phyloP scores from a whole-genome alignment of 2,888 invertebrate species.

The Gnatocerus cornutus region DNA sequence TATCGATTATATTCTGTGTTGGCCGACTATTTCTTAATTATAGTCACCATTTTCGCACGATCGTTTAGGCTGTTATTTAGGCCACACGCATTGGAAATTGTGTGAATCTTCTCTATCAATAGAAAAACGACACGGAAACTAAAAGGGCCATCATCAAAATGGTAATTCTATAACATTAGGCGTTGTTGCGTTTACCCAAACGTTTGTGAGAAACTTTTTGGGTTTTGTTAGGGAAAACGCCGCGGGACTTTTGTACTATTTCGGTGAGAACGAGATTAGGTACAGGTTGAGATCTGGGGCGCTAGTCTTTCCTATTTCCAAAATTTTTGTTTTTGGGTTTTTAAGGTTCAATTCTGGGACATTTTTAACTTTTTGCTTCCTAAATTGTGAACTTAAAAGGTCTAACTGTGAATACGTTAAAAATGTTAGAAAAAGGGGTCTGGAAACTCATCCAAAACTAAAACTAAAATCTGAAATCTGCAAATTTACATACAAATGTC shows the following conservation, averaged over 20 bases:
- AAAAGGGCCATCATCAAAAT: slow-evolving; percentile 37
- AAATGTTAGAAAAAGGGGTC: too few species aligned
- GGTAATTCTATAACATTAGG: slow-evolving; percentile 31
- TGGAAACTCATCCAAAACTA: too few species aligned
- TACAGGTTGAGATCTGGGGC: too few species aligned
- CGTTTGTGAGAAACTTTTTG: slow-evolving; percentile 3
- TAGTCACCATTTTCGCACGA: slow-evolving; percentile 49
- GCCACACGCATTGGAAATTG: slow-evolving; percentile 45
- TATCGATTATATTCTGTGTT: slow-evolving; percentile 8
- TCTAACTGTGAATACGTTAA: too few species aligned
- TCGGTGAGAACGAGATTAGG: slow-evolving; percentile 31
- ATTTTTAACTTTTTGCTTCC: too few species aligned
- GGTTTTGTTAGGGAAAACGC: background rate
- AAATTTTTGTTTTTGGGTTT: too few species aligned
- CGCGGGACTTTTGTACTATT: background rate
- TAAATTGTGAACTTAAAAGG: too few species aligned
- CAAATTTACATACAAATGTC: too few species aligned
- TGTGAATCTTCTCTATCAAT: slow-evolving; percentile 47
- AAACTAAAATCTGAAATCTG: too few species aligned
- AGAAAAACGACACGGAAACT: slow-evolving; percentile 43
- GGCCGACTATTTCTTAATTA: slow-evolving; percentile 47
- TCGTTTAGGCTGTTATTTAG: slow-evolving; percentile 45
- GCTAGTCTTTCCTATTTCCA: too few species aligned
- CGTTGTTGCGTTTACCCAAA: slow-evolving; percentile 1
- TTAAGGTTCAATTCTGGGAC: too few species aligned